Evolutionary conservation across 2,888 invertebrate species (phyloP), one percentile per base, ranked within the genome.

Genomic region (Blastobasis lacticolella): DNA sequence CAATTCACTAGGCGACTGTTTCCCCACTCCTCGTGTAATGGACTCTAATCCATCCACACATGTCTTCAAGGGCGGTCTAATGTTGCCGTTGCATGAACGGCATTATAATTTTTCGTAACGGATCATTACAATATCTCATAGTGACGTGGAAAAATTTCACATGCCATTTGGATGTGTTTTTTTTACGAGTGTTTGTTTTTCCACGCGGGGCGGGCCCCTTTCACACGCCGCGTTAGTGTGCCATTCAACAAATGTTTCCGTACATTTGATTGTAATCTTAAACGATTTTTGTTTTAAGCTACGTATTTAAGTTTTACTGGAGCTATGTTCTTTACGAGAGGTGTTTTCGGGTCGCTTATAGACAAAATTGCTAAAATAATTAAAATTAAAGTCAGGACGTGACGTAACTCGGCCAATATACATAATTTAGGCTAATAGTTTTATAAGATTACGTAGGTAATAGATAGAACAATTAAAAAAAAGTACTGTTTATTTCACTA

Each of bases 61-160:
- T 80, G 81, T 78, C 77, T 75, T 64, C 68, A 71, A 73, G 73
- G 80, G 75, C 77, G 75, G 75, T 71, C 78, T 81, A 82, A 81
- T 81, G 78, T 71, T 67, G 61, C 70, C 70, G 76, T 84, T 65
- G 81, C 84, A 84, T 83, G 86, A 73, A 72, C 73, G 78, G 75
- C 79, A 80, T 85, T 79, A 84, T 70, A 72, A 73, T 75, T 81
- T 81, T 81, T 83, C 80, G 86, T 82, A 81, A 87, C 86, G 87
- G 79, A 67, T 78, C 87, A 87, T 88, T 87, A 88, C 78, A 78
- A 85, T 88, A 81, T 82, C 77, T 87, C 83, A 86, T 86, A 70
- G 79, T 86, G 88, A 86, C 88, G 75, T 75, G 83, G 87, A 88
- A 85, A 86, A 86, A 83, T 88, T 84, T 79, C 71, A 83, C 84